Base-by-base conservation (phyloP, 2,113 vertebrate genomes). In the Lates calcarifer region DNA sequence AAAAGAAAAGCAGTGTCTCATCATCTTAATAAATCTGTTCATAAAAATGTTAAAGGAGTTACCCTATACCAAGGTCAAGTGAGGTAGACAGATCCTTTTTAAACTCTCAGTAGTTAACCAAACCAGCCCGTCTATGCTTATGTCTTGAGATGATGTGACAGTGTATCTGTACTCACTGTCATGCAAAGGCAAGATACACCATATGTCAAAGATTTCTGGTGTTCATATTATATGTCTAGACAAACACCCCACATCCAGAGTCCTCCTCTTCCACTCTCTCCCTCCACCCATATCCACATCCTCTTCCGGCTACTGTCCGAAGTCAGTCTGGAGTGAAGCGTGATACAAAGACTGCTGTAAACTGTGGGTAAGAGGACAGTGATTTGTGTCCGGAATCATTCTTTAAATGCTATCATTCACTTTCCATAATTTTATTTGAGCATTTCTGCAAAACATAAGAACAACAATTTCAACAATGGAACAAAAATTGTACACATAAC, bases 201-300 rank as follows among this genome's bases (percentile, higher is more conserved):
- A 65, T 37, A 8, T 74, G 28, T 20, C 41, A 35, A 31, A 37
- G 33, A 57, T 83, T 81, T 62, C 77, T 84, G 58, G 24, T 64
- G 56, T 83, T 86, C 39, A 26, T 80, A 79, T 83, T 71, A 74
- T 41, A 56, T 64, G 63, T 89, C 75, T 63, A 80, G 74, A 89
- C 85, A 84, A 90, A 73, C 74, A 73, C 13, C 35, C 28, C 18
- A 8, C 20, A 76, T 57, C 17, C 63, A 57, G 65, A 63, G 37
- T 35, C 49, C 22, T 70, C 62, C 24, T 68, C 57, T 57, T 51
- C 70, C 60, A 78, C 63, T 45, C 49, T 67, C 75, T 57, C 53
- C 73, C 82, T 86, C 76, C 84, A 87, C 76, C 87, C 87, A 89
- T 56, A 57, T 81, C 80, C 81, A 84, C 89, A 89, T 91, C 87